Base-by-base conservation (phyloP, 2,888 invertebrate genomes). In the Criorhina ranunculi region DNA sequence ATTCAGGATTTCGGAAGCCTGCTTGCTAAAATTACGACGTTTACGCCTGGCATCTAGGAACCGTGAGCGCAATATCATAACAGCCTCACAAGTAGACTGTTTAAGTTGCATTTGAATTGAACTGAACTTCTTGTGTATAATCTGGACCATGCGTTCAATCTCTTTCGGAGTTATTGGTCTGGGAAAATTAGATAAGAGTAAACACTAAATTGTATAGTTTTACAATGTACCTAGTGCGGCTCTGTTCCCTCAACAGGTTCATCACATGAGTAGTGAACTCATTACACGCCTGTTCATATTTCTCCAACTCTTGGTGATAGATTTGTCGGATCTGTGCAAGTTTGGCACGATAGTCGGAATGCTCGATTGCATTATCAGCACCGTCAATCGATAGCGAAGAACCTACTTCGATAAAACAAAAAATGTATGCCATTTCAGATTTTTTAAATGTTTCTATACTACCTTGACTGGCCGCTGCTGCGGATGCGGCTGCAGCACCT, bases 221-320 rank as follows among this genome's bases (percentile, higher is more conserved):
- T n/a, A n/a, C n/a, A n/a, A n/a, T n/a, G n/a, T n/a, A 91, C 91
- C 91, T 94, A 88, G 99, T 99, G 90, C 98, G 96, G 90, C 98
- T 98, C 93, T 99, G 98, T 93, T 99, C 98, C 75, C 98, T 93
- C 87, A 99, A 94, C 89, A 99, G 93, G 92, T 99, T 99, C 96
- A 99, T 98, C 88, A 99, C 99, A 93, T 99, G 99, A n/a, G 99
- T 99, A 79, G 99, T 99, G 93, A 99, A 99, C 93, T 99, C 99
- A 92, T 98, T 98, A 93, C 99, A 99, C n/a, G 99, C 99, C 94
- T 99, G 99, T 93, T 99, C 99, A 91, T 99, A 99, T 94, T 99
- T 99, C 93, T 99, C 98, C 90, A 99, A 93, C 93, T 99, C 99
- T 93, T 98, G 98, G 92, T 99, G 99, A 93, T 99, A 99, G 89